Evolutionary conservation across 2,888 invertebrate species (phyloP).

Genomic region (Quadroppia sp.): DNA sequence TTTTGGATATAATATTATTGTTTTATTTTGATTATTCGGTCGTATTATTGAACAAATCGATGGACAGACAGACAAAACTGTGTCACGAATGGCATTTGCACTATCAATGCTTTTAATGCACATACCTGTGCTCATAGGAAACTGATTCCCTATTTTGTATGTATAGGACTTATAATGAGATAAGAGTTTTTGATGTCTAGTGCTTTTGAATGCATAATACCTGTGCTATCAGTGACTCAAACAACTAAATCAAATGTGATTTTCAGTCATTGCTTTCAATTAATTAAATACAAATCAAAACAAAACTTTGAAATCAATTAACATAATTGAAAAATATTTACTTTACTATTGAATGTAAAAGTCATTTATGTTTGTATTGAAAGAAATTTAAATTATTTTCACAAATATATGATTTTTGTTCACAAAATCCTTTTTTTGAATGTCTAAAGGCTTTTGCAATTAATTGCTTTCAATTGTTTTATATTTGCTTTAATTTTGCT

Average conservation of each 20-base stretch:
- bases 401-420: too few species aligned
- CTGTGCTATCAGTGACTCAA: not conserved
- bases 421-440: too few species aligned
- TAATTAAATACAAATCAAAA: too few species aligned
- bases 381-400: too few species aligned
- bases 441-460: too few species aligned
- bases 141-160: too few species aligned
- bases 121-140: not conserved
- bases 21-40: not conserved
- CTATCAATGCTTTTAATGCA: not conserved
- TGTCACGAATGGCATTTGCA: slow-evolving; percentile 7
- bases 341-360: too few species aligned
- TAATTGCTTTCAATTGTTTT: too few species aligned
- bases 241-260: not conserved
- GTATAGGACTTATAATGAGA: not conserved
- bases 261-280: not conserved
- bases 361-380: too few species aligned
- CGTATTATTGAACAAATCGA: slow-evolving; percentile 9
- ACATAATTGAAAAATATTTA: too few species aligned
- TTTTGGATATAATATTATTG: not conserved
- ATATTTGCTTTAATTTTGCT: too few species aligned
- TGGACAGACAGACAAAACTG: slow-evolving; percentile 13
- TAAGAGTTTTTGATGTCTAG: slow-evolving; percentile 14
- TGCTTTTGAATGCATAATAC: not conserved
- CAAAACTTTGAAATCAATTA: too few species aligned